Percentiles rank a stretch among this genome's conserved stretches.
phyloP scores from a whole-genome alignment of 2,797 vertebrate genomes.

The Gymnoscopelus braueri region DNA sequence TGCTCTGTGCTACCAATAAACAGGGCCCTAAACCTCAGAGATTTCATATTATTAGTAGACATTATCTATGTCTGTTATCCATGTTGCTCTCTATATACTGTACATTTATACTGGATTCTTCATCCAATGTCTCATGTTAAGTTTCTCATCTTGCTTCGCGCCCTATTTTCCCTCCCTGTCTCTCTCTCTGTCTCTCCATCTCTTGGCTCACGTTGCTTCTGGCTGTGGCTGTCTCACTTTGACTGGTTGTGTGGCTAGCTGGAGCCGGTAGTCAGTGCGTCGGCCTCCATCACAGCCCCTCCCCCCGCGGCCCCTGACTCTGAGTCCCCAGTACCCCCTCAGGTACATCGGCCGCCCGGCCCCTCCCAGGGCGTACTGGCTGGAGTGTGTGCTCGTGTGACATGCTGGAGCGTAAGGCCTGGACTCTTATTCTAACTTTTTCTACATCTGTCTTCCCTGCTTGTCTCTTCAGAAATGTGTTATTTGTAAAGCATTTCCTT shows the following conservation, averaged over 20 bases:
- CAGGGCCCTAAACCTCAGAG: not conserved
- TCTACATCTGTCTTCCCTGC: slow-evolving; percentile 11
- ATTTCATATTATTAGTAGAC: not conserved
- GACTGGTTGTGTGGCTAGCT: slow-evolving; percentile 74
- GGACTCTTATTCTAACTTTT: slow-evolving; percentile 55
- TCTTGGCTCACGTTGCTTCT: slow-evolving; percentile 41
- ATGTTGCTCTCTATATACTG: slow-evolving; percentile 26
- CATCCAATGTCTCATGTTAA: slow-evolving; percentile 14
- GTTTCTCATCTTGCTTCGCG: not conserved
- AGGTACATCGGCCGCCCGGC: slow-evolving; percentile 84
- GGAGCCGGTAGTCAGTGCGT: slow-evolving; percentile 79
- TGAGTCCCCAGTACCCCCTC: slow-evolving; percentile 66
- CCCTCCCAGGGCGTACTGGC: slow-evolving; percentile 80
- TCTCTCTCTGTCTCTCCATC: slow-evolving; percentile 36
- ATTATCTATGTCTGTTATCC: not conserved
- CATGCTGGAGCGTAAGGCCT: slow-evolving; percentile 89
- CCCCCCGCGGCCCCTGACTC: slow-evolving; percentile 7
- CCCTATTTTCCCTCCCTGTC: not conserved
- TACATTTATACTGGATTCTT: slow-evolving; percentile 7
- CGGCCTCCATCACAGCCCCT: slow-evolving; percentile 48
- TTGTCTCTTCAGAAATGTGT: slow-evolving; percentile 7
- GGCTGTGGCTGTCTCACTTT: slow-evolving; percentile 58
- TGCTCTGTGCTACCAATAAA: no score
- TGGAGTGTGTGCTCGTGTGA: slow-evolving; percentile 85
- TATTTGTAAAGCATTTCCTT: no score